Base-by-base conservation (phyloP, 92 coral and sea anemone species). In the Porites cylindrica region DNA sequence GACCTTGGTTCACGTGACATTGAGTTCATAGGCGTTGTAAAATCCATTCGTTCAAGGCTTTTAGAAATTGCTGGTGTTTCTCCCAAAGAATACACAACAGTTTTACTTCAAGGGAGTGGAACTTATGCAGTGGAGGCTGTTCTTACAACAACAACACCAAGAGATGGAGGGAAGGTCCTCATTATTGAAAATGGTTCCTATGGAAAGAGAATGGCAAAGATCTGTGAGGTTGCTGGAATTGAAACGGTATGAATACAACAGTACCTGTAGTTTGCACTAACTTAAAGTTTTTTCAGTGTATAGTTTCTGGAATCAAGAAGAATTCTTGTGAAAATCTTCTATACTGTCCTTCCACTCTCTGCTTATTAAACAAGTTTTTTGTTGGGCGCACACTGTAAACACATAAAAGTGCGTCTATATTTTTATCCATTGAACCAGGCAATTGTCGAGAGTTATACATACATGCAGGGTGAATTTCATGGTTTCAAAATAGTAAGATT, bases 1-100 rank as follows among this genome's bases (percentile, higher is more conserved):
- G 99, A 97, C 86, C 95, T 91, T 93, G 99, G 99, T 72, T 97
- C 99, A 10, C 85, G 99, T 69, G 99, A 97, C 91, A 88, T 82
- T 2, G 98, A 94, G 65, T 95, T 97, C 66, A 93, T 97, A 68
- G 80, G 89, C 52, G 76, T 96, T 73, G 94, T 97, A 23, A 82
- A 90, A 64, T 89, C 82, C 84, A 97, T 97, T n/a, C 91, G 99
- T 24, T 68, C 90, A 63, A 93, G 83, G 78, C 92, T 96, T 19
- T 85, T 96, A 69, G 94, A 88, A 53, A 90, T 96, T 71, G 99
- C 99, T 77, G 98, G 96, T 19, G 96, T 95, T 32, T 90, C 99
- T 9, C 89, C 95, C 7, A 88, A 87, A 51, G 93, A 91, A 69
- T 96, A 84, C 82, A 83, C 99, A 3, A 80, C 96, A 1, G 76